Base-by-base conservation (phyloP, 2,113 vertebrate species). In the Potamarius usumacintae region DNA sequence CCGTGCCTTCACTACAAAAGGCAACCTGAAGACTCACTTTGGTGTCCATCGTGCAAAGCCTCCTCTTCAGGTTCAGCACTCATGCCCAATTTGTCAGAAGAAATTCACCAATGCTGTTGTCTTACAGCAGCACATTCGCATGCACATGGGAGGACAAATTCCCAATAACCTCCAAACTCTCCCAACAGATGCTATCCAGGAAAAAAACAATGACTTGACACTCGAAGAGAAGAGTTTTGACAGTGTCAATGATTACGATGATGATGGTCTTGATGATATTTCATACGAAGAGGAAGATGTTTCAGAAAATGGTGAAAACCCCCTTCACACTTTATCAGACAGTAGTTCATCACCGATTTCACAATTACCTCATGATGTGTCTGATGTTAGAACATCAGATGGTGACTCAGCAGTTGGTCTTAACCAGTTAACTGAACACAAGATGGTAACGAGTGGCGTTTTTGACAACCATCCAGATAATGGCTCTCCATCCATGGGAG, bases 1-100 rank as follows among this genome's bases (percentile, higher is more conserved):
- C 91, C 95, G 98, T 34, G 97, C 98, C 53, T 99, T 99, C 93
- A 99, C 98, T 94, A 99, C 98, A 53, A 99, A 98, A 92, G 98
- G 98, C 87, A 99, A 99, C 95, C 95, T 99, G 90, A 99, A 99
- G 95, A 98, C 98, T 5, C 98, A 99, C 93, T 95, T 98, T 27
- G 96, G 97, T 12, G 97, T 99, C 85, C 98, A 99, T 94, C 94
- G 97, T 69, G 96, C 97, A 58, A 99, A 97, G 88, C 96, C 97
- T 10, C 97, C 98, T 0, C 96, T 98, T 86, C 96, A 96, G 60
- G 96, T 99, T 90, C 98, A 98, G 89, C 98, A 99, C 92, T 99
- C 98, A 0, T 99, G 98, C 92, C 98, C 98, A 50, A 98, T 99
- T 93, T 99, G 98, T 93, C 98, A 99, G 94, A 98, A 98, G 95